A percentile compares a stretch with the other conserved stretches of the same genome.
These are phyloP conservation scores for Nymphalis c-album DNA, from an alignment of 2,888 invertebrate species.

Conservation along the genomic window DNA sequence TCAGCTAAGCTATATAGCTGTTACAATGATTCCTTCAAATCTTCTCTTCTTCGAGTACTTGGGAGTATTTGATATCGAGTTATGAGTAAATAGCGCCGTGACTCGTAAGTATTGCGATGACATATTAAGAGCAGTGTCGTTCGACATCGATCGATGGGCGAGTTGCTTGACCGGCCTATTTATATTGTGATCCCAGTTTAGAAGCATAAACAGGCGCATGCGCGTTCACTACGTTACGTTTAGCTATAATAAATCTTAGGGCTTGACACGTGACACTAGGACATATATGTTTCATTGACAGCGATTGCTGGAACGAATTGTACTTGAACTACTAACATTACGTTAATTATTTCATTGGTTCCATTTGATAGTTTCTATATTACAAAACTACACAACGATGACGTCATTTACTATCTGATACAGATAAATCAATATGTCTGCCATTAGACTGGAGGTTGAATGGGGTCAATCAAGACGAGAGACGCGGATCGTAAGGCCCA, in stretches of 20 bases:
- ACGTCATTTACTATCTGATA: constrained; percentile 15
- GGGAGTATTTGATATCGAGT: neutral
- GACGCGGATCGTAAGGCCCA: constrained; percentile 47
- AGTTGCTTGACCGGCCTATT: constrained; percentile 69
- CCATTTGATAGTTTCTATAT: neutral
- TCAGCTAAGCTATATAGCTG: constrained; percentile 44
- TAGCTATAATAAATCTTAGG: constrained; percentile 47
- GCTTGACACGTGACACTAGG: constrained; percentile 36
- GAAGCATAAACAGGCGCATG: constrained; percentile 58
- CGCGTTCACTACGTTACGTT: constrained; percentile 45
- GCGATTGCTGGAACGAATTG: constrained; percentile 33
- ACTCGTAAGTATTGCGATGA: constrained; percentile 13
- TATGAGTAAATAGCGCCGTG: no score
- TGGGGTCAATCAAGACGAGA: constrained; percentile 57
- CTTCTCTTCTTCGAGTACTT: neutral
- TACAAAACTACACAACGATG: neutral
- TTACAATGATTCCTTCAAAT: constrained; percentile 44
- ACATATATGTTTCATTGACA: constrained; percentile 37
- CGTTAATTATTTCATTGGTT: neutral
- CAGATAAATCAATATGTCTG: constrained; percentile 38
- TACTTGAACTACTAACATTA: constrained; percentile 27
- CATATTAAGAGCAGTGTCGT: constrained; percentile 6
- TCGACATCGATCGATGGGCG: constrained; percentile 52
- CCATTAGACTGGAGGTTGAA: constrained; percentile 46
- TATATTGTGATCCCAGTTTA: constrained; percentile 61